Evolutionary conservation across 2,797 vertebrate species (phyloP).

Genomic region (Aphelocoma californica): DNA sequence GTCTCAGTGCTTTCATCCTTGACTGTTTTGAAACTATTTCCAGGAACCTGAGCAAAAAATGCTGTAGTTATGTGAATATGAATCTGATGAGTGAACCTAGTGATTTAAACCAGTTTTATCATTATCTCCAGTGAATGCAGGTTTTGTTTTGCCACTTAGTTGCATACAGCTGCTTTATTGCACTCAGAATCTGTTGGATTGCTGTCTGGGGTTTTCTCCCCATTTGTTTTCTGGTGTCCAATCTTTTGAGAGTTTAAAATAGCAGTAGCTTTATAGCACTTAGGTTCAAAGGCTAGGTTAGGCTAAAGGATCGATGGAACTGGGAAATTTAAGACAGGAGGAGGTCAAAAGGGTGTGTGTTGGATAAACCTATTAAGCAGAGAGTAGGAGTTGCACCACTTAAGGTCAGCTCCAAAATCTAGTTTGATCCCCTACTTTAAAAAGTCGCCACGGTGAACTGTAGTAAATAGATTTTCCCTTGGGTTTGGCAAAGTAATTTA

Average conservation of each 20-base stretch:
- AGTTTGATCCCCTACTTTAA: background rate
- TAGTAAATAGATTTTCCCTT: background rate
- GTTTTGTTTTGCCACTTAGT: background rate
- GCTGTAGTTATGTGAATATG: background rate
- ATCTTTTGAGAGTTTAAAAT: background rate
- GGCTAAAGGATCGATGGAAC: background rate
- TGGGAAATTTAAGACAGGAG: background rate
- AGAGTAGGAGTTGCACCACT: background rate
- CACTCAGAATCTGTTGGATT: background rate
- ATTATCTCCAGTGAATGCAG: background rate
- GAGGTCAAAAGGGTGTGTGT: background rate
- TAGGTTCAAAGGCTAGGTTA: background rate
- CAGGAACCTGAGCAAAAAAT: background rate
- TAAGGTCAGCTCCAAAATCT: background rate
- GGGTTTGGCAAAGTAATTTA: background rate
- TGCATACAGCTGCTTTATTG: background rate
- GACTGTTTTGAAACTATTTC: background rate
- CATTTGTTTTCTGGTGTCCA: background rate
- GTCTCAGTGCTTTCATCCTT: background rate
- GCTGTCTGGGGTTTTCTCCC: fast-evolving
- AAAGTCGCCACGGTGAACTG: background rate
- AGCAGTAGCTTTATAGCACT: background rate
- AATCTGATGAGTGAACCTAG: background rate
- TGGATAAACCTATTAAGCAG: background rate
- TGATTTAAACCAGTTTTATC: background rate